Evolutionary conservation across 2,888 invertebrate genomes (phyloP), one percentile per base, ranked within the genome.

Genomic region (Sericinus montela): DNA sequence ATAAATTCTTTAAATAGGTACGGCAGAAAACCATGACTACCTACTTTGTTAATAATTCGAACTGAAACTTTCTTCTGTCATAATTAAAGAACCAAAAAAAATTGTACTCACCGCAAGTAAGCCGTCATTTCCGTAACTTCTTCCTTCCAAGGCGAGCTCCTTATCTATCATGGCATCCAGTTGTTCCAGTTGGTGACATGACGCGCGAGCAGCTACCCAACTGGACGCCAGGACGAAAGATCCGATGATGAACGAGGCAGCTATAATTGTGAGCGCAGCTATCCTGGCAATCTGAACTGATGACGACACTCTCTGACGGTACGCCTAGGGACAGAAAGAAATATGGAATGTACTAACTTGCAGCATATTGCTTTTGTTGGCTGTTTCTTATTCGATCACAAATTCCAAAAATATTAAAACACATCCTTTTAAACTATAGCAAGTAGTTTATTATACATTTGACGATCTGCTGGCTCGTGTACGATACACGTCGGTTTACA

Each of bases 271-370:
- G 59, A 94, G 89, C 38, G 95, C 96, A 13, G 94, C 93, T 69
- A 97, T 95, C 80, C 94, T 93, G 23, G 97, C 95, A 55, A 97
- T 95, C 86, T 96, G 96, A 54, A 97, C 95, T 43, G 96, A 92
- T 38, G 94, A 92, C 52, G 95, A 93, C 60, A 90, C 90, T 65
- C 92, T 90, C 51, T 85, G 84, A 72, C 94, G 92, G 85, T 97
- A 97, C 43, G 96, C 96, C 96, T 97, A 88, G 8, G 63, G 61
- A 57, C 51, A 36, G 49, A 14, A 48, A 28, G 38, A 23, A 19
- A n/a, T n/a, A n/a, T n/a, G n/a, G n/a, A n/a, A n/a, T n/a, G n/a
- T n/a, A n/a, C n/a, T n/a, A n/a, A n/a, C n/a, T n/a, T n/a, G n/a
- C n/a, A n/a, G n/a, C n/a, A n/a, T n/a, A n/a, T n/a, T n/a, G n/a